phyloP scores from a whole-genome alignment of 2,113 vertebrate genomes.

The Theristicus caerulescens region DNA sequence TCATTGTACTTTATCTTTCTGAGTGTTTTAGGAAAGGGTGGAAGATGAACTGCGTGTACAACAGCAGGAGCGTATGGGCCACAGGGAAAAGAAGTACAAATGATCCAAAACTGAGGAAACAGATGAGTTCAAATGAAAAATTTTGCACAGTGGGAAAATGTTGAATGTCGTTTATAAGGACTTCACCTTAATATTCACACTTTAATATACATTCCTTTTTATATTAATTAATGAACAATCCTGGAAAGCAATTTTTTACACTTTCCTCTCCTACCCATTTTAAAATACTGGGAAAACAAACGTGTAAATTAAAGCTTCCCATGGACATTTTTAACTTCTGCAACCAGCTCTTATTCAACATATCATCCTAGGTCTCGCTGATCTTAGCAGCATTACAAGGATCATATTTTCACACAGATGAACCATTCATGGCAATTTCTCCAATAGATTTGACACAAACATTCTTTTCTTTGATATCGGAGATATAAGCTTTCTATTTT shows the following conservation, averaged over 20 bases:
- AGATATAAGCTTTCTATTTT: constrained; percentile 38
- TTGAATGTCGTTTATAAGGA: not conserved
- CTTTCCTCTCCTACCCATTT: not conserved
- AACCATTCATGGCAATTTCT: constrained; percentile 38
- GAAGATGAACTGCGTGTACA: not conserved
- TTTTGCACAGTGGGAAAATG: not conserved
- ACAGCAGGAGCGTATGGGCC: not conserved
- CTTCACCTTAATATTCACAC: not conserved
- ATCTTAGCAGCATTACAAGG: constrained; percentile 46
- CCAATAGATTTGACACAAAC: constrained; percentile 15
- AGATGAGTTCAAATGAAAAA: not conserved
- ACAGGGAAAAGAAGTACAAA: not conserved
- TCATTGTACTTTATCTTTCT: not conserved
- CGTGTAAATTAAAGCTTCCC: constrained; percentile 60
- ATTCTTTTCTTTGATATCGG: constrained; percentile 52
- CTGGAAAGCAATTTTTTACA: constrained; percentile 16
- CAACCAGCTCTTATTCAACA: constrained; percentile 1
- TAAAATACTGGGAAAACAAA: constrained; percentile 25
- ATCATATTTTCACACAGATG: constrained; percentile 44
- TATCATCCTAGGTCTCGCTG: not conserved
- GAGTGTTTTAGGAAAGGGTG: not conserved
- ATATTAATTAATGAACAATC: not conserved
- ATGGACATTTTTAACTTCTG: constrained; percentile 23
- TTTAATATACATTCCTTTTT: not conserved
- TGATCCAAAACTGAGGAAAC: not conserved